Percentiles rank a stretch among this genome's conserved stretches.
These are phyloP conservation scores for Entomyzon cyanotis DNA, from an alignment of 2,113 vertebrate species.

Conservation along the genomic window DNA sequence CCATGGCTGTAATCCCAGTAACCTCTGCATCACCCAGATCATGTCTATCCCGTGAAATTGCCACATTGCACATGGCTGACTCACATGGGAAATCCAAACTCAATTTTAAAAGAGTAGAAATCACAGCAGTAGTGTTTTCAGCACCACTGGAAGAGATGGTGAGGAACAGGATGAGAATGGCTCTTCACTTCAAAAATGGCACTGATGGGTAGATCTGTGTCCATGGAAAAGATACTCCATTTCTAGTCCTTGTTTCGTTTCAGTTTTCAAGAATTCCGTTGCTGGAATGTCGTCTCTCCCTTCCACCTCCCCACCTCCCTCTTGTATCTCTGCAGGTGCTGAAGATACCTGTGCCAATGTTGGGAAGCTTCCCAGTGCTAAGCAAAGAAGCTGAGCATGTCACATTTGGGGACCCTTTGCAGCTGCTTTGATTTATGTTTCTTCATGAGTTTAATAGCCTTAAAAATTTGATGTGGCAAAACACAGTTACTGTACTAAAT, in stretches of 20 bases:
- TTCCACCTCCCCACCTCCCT: background rate
- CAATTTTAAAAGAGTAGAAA: background rate
- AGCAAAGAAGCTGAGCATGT: background rate
- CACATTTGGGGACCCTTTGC: background rate
- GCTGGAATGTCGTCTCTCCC: background rate
- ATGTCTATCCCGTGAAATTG: background rate
- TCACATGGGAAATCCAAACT: background rate
- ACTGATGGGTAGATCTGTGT: background rate
- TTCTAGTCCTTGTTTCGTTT: background rate
- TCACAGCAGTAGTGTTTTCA: background rate
- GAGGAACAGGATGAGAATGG: background rate
- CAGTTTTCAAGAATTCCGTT: background rate
- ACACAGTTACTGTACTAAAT: background rate
- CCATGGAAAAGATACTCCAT: background rate
- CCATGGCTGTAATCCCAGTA: fast-evolving
- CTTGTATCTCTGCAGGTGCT: background rate
- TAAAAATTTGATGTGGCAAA: background rate
- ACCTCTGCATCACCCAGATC: background rate
- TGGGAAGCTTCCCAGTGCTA: background rate
- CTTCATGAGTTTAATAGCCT: background rate
- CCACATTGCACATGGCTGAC: background rate
- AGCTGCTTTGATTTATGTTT: slow-evolving; percentile 29
- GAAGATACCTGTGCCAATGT: background rate
- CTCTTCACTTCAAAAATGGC: background rate
- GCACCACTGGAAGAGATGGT: background rate